Conservation (phyloP, 2,888 invertebrate species). For the Ormyrus rosae region DNA sequence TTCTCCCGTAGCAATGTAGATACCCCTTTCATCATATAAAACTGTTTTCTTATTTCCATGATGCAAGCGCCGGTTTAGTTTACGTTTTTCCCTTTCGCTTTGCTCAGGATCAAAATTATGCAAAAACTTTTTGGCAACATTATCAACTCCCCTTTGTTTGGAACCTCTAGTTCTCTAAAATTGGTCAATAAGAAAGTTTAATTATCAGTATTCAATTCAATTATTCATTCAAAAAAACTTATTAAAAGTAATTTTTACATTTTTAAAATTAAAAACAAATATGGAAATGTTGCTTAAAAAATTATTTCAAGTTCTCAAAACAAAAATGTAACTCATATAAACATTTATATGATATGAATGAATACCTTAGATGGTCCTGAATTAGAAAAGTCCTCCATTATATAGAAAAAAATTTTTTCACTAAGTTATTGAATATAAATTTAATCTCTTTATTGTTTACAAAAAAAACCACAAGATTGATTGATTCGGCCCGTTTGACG, state of each 20-base stretch:
- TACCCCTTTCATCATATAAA: conserved; percentile 85
- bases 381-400: conserved; percentile 35
- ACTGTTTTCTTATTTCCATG: conserved; percentile 78
- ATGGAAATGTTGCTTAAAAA: too few relatives aligned
- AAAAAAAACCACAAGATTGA: too few relatives aligned
- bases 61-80: conserved; percentile 83
- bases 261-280: too few relatives aligned
- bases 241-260: neutral
- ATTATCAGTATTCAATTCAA: neutral
- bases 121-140: conserved; percentile 68
- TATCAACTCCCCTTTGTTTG: conserved; percentile 64
- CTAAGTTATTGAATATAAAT: too few relatives aligned
- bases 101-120: conserved; percentile 86
- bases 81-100: conserved; percentile 86
- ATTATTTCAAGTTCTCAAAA: too few relatives aligned
- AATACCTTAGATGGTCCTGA: conserved; percentile 45
- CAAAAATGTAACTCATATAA: neutral
- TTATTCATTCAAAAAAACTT: neutral
- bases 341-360: neutral
- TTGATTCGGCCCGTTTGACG: too few relatives aligned
- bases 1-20: conserved; percentile 79
- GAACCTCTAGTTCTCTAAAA: conserved; percentile 62
- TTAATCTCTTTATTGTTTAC: too few relatives aligned
- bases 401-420: neutral
- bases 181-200: neutral